Conservation (phyloP, 1,140 invertebrate species). For the Zaprionus nigranus region DNA sequence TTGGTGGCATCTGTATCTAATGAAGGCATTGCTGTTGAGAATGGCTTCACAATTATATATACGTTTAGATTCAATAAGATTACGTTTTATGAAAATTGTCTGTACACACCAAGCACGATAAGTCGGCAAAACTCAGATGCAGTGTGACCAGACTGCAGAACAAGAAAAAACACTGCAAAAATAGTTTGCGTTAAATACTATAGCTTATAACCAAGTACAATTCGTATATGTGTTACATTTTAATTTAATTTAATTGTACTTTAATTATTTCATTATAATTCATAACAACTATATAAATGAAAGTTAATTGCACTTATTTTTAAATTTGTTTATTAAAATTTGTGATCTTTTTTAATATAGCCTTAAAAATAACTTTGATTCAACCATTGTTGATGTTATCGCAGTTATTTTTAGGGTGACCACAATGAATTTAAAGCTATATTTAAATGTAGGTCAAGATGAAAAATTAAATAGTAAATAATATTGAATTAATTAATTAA, state of each 20-base stretch:
- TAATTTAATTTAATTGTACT: not conserved
- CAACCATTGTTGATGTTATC: not conserved
- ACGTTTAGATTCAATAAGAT: not conserved
- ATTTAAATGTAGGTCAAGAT: not conserved
- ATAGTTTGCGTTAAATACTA: not conserved
- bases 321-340: too few species aligned
- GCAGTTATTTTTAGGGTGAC: not conserved
- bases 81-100: conserved; percentile 12
- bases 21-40: conserved; percentile 61
- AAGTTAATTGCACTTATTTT: not conserved
- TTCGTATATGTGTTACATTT: not conserved
- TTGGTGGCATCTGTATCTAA: conserved; percentile 63
- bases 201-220: not conserved
- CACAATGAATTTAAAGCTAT: not conserved
- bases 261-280: not conserved
- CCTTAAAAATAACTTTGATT: not conserved
- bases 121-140: conserved; percentile 16
- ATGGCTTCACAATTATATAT: conserved; percentile 6
- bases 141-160: not conserved
- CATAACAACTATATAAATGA: not conserved
- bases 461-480: not conserved
- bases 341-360: not conserved
- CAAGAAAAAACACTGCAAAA: not conserved
- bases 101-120: conserved; percentile 39
- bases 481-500: not conserved